Conservation (phyloP, 2,113 vertebrate genomes). For the Chamaea fasciata region DNA sequence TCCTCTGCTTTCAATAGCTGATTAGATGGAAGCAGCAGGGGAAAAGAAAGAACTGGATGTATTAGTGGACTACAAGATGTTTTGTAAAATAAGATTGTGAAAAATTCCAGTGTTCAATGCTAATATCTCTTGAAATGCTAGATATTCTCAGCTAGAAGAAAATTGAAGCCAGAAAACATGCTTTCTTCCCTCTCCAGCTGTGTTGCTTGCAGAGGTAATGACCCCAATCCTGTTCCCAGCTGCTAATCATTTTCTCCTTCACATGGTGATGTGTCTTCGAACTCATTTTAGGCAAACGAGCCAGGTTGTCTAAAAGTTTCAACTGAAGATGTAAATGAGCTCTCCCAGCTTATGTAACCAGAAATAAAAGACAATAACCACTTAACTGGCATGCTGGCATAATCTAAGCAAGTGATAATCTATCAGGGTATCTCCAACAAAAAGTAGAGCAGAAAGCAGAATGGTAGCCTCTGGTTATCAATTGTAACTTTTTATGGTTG, state of each 20-base stretch:
- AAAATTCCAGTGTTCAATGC: neutral
- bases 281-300: neutral
- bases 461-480: neutral
- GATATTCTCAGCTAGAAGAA: neutral
- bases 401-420: neutral
- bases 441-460: neutral
- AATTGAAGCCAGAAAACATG: neutral
- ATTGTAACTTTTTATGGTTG: neutral
- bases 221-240: neutral
- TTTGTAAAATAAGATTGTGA: neutral
- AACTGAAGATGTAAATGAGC: neutral
- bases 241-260: slow-evolving; percentile 31
- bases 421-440: neutral
- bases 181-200: neutral
- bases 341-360: neutral
- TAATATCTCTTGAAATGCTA: neutral
- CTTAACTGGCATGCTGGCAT: neutral
- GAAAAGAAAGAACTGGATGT: neutral
- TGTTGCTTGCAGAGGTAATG: slow-evolving; percentile 7
- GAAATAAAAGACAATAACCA: neutral
- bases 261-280: neutral
- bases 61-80: neutral
- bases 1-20: neutral
- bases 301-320: neutral
- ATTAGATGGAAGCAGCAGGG: neutral